Evolutionary conservation across 2,797 vertebrate genomes (phyloP).

Genomic region (Xenops minutus): DNA sequence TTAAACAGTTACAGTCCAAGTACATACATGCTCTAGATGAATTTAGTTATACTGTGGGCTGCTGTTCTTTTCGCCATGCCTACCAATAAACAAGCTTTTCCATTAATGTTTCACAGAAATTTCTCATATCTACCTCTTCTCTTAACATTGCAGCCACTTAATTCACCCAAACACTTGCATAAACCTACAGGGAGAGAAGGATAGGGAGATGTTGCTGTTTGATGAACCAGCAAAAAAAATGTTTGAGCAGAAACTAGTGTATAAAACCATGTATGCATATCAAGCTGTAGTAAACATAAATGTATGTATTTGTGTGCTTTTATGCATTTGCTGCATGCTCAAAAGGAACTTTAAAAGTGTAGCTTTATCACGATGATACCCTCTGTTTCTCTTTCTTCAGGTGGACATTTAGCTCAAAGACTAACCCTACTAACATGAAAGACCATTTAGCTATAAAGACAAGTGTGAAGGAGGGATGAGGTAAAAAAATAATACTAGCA

Average conservation of each 20-base stretch:
- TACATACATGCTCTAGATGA: not conserved
- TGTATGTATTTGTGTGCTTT: not conserved
- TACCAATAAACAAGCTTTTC: not conserved
- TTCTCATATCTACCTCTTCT: not conserved
- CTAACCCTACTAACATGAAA: not conserved
- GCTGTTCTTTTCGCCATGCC: not conserved
- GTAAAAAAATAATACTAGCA: not conserved
- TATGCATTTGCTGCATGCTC: not conserved
- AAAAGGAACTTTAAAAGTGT: not conserved
- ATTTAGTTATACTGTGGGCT: not conserved
- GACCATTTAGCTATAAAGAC: not conserved
- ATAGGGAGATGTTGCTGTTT: not conserved
- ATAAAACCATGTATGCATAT: not conserved
- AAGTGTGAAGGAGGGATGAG: not conserved
- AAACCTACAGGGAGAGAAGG: not conserved
- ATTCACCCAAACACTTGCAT: not conserved
- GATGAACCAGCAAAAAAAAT: not conserved
- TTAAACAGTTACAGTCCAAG: not conserved
- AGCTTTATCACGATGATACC: not conserved
- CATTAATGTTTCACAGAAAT: not conserved
- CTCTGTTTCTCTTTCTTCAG: not conserved
- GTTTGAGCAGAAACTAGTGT: not conserved
- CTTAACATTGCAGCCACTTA: not conserved
- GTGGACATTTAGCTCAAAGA: not conserved
- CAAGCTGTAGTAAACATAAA: not conserved